A percentile compares a stretch with the other conserved stretches of the same genome.
Evolutionary conservation across 2,888 invertebrate species (phyloP).

Genomic region (Sabatieria punctata): DNA sequence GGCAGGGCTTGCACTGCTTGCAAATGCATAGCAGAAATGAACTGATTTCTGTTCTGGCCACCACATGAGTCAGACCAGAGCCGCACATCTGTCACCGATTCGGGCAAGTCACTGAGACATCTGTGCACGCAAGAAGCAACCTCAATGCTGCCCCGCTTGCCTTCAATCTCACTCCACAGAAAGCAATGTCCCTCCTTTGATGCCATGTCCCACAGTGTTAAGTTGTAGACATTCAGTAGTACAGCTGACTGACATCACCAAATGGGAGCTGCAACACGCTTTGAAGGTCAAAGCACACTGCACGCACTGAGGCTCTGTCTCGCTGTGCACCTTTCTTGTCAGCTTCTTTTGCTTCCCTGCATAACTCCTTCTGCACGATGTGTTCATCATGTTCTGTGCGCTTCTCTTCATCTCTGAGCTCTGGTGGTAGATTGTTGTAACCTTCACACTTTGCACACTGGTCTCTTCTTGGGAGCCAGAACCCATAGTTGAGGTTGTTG

Average conservation of each 20-base stretch:
- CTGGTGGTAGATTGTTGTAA: conserved; percentile 1
- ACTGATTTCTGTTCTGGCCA: conserved; percentile 5
- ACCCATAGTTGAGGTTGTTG: conserved; percentile 7
- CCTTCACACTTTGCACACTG: conserved; percentile 3
- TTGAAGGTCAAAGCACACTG: conserved; percentile 8
- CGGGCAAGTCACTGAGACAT: conserved; percentile 2
- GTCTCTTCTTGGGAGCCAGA: conserved; percentile 6
- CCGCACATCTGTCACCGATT: background rate
- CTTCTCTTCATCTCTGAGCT: background rate
- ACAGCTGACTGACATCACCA: conserved; percentile 6
- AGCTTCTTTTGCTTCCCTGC: background rate
- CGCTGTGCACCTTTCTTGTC: background rate
- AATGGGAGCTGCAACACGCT: conserved; percentile 2
- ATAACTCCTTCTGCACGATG: background rate
- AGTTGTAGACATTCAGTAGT: conserved; percentile 7
- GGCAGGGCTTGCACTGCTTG: background rate
- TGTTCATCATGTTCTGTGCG: background rate
- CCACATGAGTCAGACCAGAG: conserved; percentile 5
- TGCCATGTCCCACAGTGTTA: conserved; percentile 1
- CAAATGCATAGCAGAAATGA: conserved; percentile 4
- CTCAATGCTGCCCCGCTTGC: conserved; percentile 1
- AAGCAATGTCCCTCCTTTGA: conserved; percentile 2
- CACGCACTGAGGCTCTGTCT: background rate
- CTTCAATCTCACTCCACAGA: conserved; percentile 6
- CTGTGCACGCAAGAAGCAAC: conserved; percentile 1